A percentile compares a stretch with the other conserved stretches of the same genome.
phyloP scores from a whole-genome alignment of 2,888 invertebrate species.

The Biston betularia region DNA sequence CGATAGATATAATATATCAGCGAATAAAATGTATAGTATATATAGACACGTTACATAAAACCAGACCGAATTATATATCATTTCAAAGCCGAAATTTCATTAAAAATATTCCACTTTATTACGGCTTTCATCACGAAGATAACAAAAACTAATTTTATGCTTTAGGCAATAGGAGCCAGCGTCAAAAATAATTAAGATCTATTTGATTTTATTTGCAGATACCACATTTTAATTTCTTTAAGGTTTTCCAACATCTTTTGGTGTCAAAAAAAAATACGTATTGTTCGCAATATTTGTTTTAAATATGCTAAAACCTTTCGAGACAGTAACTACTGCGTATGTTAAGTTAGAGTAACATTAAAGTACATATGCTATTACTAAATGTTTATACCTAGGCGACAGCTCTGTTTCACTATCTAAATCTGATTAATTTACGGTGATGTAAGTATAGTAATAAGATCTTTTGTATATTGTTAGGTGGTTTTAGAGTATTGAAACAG shows the following conservation, averaged over 20 bases:
- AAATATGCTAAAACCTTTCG: neutral
- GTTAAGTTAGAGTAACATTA: neutral
- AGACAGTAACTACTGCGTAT: constrained; percentile 16
- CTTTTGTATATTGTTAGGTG: constrained; percentile 25
- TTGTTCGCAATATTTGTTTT: constrained; percentile 7
- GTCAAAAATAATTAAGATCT: no score
- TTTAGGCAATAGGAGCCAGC: no score
- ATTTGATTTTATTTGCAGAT: neutral
- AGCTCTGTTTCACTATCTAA: constrained; percentile 26
- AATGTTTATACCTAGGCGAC: constrained; percentile 11
- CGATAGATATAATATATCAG: constrained; percentile 41
- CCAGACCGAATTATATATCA: neutral
- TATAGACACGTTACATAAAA: constrained; percentile 10
- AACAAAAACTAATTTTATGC: no score
- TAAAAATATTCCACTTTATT: no score
- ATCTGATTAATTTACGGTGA: constrained; percentile 9
- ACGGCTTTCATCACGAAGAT: neutral
- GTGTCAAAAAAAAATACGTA: neutral
- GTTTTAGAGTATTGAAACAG: constrained; percentile 28
- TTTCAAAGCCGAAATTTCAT: neutral
- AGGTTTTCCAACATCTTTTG: neutral
- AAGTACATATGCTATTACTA: neutral
- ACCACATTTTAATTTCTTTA: neutral
- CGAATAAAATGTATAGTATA: constrained; percentile 26
- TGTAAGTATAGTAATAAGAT: constrained; percentile 22